These are phyloP conservation scores for Miichthys miiuy DNA, from an alignment of 2,797 vertebrate species.

Conservation along the genomic window DNA sequence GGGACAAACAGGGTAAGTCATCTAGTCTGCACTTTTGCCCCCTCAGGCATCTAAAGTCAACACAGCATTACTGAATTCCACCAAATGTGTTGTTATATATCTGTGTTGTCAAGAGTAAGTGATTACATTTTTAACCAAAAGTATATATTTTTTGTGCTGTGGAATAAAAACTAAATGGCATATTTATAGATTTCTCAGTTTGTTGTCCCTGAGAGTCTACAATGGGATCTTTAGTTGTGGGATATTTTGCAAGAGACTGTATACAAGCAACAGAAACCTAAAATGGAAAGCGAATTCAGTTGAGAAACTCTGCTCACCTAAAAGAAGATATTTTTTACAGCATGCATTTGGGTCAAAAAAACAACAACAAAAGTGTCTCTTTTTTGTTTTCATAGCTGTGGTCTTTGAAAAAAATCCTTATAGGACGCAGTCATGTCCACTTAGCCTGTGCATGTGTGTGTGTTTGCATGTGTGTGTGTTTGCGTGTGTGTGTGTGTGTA, in stretches of 20 bases:
- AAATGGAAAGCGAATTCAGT: conserved; percentile 41
- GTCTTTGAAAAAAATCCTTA: conserved; percentile 1
- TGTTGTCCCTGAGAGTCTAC: neutral
- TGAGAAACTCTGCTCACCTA: conserved; percentile 35
- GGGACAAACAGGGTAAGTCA: conserved; percentile 47
- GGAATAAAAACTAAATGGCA: conserved; percentile 25
- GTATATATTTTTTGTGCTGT: neutral
- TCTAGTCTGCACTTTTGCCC: conserved; percentile 24
- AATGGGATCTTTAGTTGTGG: neutral
- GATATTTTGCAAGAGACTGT: conserved; percentile 2
- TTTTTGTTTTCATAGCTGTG: conserved; percentile 40
- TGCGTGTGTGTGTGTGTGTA: conserved; percentile 26
- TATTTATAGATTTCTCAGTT: conserved; percentile 1
- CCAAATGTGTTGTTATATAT: conserved; percentile 16
- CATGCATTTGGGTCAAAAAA: conserved; percentile 34
- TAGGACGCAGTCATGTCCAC: conserved; percentile 18
- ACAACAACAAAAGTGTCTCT: conserved; percentile 39
- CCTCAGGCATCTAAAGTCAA: conserved; percentile 26
- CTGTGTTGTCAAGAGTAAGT: neutral
- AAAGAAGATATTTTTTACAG: conserved; percentile 22
- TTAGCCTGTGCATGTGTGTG: conserved; percentile 20
- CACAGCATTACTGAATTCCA: conserved; percentile 18
- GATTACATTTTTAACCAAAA: neutral
- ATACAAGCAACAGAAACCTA: conserved; percentile 2
- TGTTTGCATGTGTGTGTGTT: conserved; percentile 21